Evolutionary conservation across 2,888 invertebrate genomes (phyloP), one percentile per base, ranked within the genome.

Genomic region (Nemapogon koenigi): DNA sequence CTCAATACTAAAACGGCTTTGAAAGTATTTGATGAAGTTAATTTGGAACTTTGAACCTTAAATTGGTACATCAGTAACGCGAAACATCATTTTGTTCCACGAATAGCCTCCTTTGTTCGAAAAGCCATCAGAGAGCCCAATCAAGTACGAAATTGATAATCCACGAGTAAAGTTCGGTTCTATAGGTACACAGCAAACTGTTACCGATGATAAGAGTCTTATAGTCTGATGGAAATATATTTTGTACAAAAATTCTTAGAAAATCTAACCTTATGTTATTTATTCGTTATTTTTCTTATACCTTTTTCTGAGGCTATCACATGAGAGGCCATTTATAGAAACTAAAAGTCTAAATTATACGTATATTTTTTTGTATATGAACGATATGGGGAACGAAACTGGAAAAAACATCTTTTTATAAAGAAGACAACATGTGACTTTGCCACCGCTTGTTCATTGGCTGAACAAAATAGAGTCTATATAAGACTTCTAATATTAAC

Each of bases 141-240:
- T 73, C 70, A 71, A 71, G 69, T 72, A 75, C 69, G 70, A 75
- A 73, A 75, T 75, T 71, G 72, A 63, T 66, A 67, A 66, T 68
- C 65, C 62, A 19, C 19, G 22, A 27, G 37, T 26, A 37, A 37
- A 28, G 35, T 28, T 37, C 28, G 28, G 27, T 14, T 27, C 58
- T 17, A 16, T 3, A 16, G 31, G 16, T 55, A 56, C 55, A 50
- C 47, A 53, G 47, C 53, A 52, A 57, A 51, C 62, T 63, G 68
- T 59, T 58, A 51, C 54, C 49, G 43, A 49, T 64, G 69, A 69
- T 68, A 70, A 68, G 65, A 62, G 59, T 46, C 61, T 65, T 58
- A 59, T 52, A 45, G 6, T 14, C 17, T 59, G 59, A 65, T 66
- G 59, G 55, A 62, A 68, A 63, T 62, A 58, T 55, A 53, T 48